Evolutionary conservation across 2,797 vertebrate genomes (phyloP).

Genomic region (Sebastes paucispinis): DNA sequence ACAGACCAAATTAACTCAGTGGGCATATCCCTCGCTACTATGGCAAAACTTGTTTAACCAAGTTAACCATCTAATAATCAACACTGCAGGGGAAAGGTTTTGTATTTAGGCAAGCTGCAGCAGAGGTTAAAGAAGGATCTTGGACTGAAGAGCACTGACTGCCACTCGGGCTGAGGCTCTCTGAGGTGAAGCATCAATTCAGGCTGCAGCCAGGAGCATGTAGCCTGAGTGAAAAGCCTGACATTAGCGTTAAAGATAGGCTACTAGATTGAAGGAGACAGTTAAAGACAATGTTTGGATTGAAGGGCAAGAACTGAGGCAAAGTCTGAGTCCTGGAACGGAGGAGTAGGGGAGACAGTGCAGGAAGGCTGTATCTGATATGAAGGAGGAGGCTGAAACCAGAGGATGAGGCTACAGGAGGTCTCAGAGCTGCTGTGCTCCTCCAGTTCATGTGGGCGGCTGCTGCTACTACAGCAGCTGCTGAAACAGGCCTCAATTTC

Average conservation of each 20-base stretch:
- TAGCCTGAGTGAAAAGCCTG: slow-evolving; percentile 3
- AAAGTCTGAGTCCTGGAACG: not conserved
- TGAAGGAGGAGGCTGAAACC: not conserved
- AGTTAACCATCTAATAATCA: not conserved
- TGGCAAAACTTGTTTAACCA: not conserved
- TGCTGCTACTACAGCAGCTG: slow-evolving; percentile 36
- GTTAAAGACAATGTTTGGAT: slow-evolving; percentile 11
- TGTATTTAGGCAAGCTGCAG: not conserved
- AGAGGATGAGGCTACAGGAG: not conserved
- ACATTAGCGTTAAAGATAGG: slow-evolving; percentile 3
- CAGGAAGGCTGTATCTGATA: not conserved
- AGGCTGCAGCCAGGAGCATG: slow-evolving; percentile 6
- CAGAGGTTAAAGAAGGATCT: not conserved
- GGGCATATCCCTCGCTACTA: not conserved
- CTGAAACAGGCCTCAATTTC: slow-evolving; percentile 62
- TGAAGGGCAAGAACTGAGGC: not conserved
- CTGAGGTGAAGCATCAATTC: slow-evolving; percentile 16
- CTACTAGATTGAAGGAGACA: slow-evolving; percentile 5
- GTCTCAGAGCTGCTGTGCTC: slow-evolving; percentile 7
- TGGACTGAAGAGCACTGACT: not conserved
- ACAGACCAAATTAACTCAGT: not conserved
- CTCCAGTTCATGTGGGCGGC: slow-evolving; percentile 37
- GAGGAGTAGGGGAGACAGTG: not conserved
- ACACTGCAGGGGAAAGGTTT: not conserved
- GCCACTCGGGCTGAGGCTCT: not conserved